A percentile compares a stretch with the other conserved stretches of the same genome.
Evolutionary conservation across 2,113 vertebrate species (phyloP).

Genomic region (Lepisosteus oculatus): DNA sequence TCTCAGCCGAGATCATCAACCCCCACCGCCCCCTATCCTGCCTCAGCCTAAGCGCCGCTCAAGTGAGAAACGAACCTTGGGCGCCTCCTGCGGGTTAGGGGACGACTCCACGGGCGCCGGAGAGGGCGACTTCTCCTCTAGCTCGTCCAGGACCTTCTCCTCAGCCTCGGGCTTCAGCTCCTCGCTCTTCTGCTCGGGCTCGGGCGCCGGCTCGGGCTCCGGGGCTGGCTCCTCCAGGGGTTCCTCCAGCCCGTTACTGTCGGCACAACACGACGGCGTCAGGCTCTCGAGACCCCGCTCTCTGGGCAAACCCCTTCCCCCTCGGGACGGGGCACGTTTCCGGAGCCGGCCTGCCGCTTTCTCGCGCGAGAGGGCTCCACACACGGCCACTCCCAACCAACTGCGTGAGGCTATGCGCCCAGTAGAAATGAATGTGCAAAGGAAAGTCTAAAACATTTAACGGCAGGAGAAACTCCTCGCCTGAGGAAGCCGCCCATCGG

Average conservation of each 20-base stretch:
- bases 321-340: neutral
- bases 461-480: too few relatives aligned
- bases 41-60: neutral
- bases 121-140: conserved; percentile 85
- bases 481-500: too few relatives aligned
- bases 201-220: conserved; percentile 55
- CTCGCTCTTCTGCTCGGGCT: conserved; percentile 71
- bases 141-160: conserved; percentile 83
- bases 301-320: neutral
- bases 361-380: too few relatives aligned
- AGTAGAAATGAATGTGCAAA: neutral
- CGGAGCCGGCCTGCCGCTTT: neutral
- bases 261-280: neutral
- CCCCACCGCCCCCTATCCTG: too few relatives aligned
- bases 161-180: conserved; percentile 79
- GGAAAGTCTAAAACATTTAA: too few relatives aligned
- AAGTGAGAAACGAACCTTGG: conserved; percentile 68
- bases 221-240: conserved; percentile 60
- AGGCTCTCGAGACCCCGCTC: neutral
- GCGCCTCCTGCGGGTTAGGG: conserved; percentile 80
- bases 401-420: neutral
- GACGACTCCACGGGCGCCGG: conserved; percentile 83
- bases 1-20: too few relatives aligned
- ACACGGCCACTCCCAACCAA: neutral
- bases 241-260: conserved; percentile 65